Conservation (phyloP, 2,113 vertebrate species). For the Chitala chitala region DNA sequence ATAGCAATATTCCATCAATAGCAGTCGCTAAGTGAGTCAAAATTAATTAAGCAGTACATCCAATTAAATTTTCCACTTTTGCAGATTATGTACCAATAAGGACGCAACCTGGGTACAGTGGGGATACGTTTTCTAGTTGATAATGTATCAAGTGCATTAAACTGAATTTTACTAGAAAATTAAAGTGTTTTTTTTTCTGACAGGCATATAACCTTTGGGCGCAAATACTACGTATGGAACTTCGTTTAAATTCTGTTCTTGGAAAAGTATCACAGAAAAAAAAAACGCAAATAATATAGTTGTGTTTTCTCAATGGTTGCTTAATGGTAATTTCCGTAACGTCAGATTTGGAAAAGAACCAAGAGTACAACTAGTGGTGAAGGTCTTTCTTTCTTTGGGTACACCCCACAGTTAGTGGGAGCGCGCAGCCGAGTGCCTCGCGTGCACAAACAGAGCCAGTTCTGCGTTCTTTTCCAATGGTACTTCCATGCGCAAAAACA, state of each 20-base stretch:
- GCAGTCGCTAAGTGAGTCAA: too few species aligned
- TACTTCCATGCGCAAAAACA: conserved; percentile 44
- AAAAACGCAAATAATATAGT: not conserved
- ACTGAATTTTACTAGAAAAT: not conserved
- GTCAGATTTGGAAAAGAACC: not conserved
- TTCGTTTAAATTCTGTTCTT: not conserved
- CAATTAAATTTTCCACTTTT: too few species aligned
- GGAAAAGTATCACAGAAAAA: not conserved
- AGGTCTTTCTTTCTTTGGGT: not conserved
- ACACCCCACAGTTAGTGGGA: not conserved
- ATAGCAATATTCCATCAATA: too few species aligned
- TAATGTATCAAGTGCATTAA: too few species aligned
- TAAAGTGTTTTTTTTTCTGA: not conserved
- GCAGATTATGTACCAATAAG: too few species aligned
- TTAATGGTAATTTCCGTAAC: not conserved
- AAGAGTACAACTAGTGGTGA: not conserved
- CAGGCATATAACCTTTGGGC: not conserved
- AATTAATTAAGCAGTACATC: too few species aligned
- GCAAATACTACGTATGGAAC: not conserved
- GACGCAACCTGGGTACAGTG: too few species aligned
- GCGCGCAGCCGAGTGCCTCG: not conserved
- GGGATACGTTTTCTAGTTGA: too few species aligned
- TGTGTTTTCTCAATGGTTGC: conserved; percentile 11
- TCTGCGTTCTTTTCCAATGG: not conserved
- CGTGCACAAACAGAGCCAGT: conserved; percentile 21